Percentiles rank a stretch among this genome's conserved stretches.
Evolutionary conservation across 2,113 vertebrate species (phyloP).

Genomic region (Suricata suricatta): DNA sequence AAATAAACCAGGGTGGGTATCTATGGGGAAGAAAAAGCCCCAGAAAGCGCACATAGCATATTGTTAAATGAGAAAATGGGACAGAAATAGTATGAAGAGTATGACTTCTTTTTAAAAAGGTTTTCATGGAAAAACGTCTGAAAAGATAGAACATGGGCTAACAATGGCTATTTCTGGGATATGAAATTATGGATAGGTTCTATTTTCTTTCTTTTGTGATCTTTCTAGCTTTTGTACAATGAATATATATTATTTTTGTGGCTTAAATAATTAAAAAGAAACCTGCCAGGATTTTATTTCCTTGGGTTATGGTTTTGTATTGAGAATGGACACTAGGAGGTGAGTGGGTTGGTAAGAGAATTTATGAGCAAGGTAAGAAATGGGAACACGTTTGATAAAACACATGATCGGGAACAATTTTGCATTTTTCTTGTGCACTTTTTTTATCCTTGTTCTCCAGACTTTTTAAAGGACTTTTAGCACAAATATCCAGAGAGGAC

Average conservation of each 20-base stretch:
- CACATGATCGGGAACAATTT: neutral
- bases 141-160: neutral
- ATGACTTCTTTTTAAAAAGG: neutral
- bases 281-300: neutral
- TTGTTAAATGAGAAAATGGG: neutral
- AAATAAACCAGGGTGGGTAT: neutral
- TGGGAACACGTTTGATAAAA: neutral
- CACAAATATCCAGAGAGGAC: neutral
- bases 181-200: neutral
- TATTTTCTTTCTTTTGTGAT: conserved; percentile 2
- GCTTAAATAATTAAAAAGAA: neutral
- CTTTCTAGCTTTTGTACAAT: neutral
- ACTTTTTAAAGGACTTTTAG: neutral
- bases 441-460: neutral
- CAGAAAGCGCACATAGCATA: neutral
- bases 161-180: neutral
- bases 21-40: neutral
- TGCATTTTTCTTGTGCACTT: neutral
- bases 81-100: neutral
- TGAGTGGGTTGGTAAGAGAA: neutral
- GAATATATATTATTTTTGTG: neutral
- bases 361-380: neutral
- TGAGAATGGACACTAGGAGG: neutral
- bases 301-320: neutral
- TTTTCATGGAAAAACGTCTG: neutral